phyloP scores from a whole-genome alignment of 2,113 vertebrate species.

The Thymallus thymallus region DNA sequence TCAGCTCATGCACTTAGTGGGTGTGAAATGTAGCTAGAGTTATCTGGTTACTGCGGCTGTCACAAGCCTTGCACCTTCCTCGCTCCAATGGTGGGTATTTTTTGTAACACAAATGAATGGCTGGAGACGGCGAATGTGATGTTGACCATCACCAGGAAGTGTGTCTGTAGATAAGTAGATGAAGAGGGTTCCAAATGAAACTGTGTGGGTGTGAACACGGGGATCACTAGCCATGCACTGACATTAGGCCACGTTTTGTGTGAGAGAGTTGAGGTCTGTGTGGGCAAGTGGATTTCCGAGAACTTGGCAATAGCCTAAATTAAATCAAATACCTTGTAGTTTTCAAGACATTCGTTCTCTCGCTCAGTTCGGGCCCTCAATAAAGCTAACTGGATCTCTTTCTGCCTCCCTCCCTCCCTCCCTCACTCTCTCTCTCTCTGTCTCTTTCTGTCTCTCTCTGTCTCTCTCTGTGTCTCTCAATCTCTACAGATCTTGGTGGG shows the following conservation, averaged over 20 bases:
- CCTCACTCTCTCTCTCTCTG: too few species aligned
- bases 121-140: not conserved
- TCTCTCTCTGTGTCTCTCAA: too few species aligned
- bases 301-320: not conserved
- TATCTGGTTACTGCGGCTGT: not conserved
- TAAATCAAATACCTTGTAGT: too few species aligned
- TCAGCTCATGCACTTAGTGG: not conserved
- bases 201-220: not conserved
- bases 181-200: not conserved
- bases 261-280: not conserved
- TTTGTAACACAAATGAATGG: not conserved
- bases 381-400: too few species aligned
- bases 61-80: not conserved
- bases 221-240: not conserved
- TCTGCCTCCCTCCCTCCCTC: too few species aligned
- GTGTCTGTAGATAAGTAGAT: too few species aligned
- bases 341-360: too few species aligned
- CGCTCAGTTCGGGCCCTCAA: too few species aligned
- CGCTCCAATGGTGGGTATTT: not conserved
- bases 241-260: not conserved
- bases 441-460: too few species aligned
- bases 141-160: too few species aligned
- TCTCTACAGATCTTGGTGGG: slow-evolving; percentile 81
- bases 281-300: not conserved
- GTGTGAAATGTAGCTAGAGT: not conserved